A percentile compares a stretch with the other conserved stretches of the same genome.
Conservation (phyloP, 2,797 vertebrate genomes). For the Aselliscus stoliczkanus region DNA sequence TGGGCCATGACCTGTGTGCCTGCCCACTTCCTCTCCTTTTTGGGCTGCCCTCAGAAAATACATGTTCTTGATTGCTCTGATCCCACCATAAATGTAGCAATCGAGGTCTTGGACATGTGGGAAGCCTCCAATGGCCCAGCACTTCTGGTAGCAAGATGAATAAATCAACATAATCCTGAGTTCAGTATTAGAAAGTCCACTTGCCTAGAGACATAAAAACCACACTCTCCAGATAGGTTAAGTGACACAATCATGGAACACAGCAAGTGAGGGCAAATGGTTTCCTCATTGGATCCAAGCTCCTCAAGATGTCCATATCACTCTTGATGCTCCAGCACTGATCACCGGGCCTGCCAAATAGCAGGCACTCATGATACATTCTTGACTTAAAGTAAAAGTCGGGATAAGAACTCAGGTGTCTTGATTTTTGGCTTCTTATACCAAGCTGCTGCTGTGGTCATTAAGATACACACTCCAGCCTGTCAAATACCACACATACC, state of each 20-base stretch:
- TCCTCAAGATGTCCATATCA: not conserved
- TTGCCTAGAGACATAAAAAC: not conserved
- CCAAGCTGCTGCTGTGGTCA: not conserved
- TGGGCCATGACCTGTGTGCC: fast-evolving
- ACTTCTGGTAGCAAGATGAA: not conserved
- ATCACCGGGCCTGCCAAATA: not conserved
- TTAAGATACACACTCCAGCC: not conserved
- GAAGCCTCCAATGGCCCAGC: not conserved
- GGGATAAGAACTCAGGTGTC: not conserved
- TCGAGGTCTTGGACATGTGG: too few species aligned
- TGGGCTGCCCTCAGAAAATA: not conserved
- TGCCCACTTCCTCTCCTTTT: not conserved
- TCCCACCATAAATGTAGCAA: not conserved
- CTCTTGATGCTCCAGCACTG: not conserved
- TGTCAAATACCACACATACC: not conserved
- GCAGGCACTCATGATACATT: not conserved
- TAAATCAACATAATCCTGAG: not conserved
- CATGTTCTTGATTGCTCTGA: not conserved
- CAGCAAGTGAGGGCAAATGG: not conserved
- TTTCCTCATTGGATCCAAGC: not conserved
- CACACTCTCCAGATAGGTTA: not conserved
- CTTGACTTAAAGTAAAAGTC: not conserved
- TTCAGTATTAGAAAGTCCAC: not conserved
- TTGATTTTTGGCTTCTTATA: not conserved
- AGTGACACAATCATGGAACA: not conserved